A percentile compares a stretch with the other conserved stretches of the same genome.
These are phyloP conservation scores for Ceraclea dissimilis DNA, from an alignment of 2,888 invertebrate species.

Conservation along the genomic window DNA sequence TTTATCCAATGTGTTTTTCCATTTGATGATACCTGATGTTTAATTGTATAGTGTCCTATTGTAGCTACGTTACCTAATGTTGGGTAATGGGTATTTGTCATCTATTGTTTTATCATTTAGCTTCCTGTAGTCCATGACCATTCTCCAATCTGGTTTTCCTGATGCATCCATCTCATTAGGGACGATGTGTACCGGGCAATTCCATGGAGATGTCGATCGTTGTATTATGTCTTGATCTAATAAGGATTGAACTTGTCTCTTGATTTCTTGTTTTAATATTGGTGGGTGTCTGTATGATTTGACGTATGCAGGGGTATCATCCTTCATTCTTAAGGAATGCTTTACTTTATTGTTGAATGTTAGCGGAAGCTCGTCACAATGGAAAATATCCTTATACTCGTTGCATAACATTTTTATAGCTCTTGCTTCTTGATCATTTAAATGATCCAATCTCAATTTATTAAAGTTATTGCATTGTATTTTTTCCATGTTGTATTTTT, in stretches of 20 bases:
- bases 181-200: too few species aligned
- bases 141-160: conserved; percentile 28
- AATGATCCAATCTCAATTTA: too few species aligned
- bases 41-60: too few species aligned
- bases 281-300: conserved; percentile 29
- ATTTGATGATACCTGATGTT: too few species aligned
- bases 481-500: too few species aligned
- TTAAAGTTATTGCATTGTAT: too few species aligned
- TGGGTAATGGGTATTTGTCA: conserved; percentile 29
- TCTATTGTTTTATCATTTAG: conserved; percentile 32
- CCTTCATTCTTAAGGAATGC: conserved; percentile 27
- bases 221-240: conserved; percentile 23
- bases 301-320: conserved; percentile 25
- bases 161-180: too few species aligned
- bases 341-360: conserved; percentile 26
- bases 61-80: too few species aligned
- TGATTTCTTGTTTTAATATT: too few species aligned
- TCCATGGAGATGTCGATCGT: too few species aligned
- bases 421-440: too few species aligned
- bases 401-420: conserved; percentile 25
- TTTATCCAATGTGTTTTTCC: too few species aligned
- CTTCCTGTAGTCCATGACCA: conserved; percentile 33
- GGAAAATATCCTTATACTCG: conserved; percentile 25
- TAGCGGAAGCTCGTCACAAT: conserved; percentile 26
- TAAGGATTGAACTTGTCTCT: conserved; percentile 28